Conservation (phyloP, 2,113 vertebrate genomes). For the Hyla sarda region DNA sequence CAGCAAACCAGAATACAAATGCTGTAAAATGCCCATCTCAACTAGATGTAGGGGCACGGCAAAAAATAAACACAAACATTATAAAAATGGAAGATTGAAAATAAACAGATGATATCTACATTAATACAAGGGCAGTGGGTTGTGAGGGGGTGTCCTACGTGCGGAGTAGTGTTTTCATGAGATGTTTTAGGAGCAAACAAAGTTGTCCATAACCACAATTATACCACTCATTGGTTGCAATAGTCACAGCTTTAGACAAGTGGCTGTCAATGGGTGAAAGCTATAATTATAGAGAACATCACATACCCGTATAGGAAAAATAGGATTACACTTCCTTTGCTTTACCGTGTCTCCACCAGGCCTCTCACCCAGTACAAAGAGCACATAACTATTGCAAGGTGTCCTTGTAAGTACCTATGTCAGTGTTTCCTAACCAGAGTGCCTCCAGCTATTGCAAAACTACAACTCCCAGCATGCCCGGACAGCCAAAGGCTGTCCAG, state of each 20-base stretch:
- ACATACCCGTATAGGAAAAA: neutral
- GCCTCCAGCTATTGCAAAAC: too few relatives aligned
- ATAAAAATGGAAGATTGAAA: neutral
- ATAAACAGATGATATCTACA: neutral
- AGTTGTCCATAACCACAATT: neutral
- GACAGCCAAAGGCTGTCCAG: too few relatives aligned
- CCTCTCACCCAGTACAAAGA: neutral
- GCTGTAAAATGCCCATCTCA: neutral
- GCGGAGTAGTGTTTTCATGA: neutral
- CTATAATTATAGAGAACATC: neutral
- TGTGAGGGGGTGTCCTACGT: neutral
- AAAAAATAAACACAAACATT: neutral
- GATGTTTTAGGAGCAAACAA: neutral
- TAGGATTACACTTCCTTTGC: too few relatives aligned
- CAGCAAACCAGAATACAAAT: neutral
- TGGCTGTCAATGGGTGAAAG: too few relatives aligned
- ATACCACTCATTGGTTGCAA: neutral
- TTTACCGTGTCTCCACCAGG: neutral
- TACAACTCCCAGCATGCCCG: too few relatives aligned
- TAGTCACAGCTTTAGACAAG: too few relatives aligned
- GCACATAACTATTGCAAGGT: neutral
- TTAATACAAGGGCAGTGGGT: neutral
- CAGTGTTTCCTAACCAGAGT: too few relatives aligned
- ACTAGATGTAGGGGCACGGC: neutral
- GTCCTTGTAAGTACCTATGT: neutral